A percentile compares a stretch with the other conserved stretches of the same genome.
These are phyloP conservation scores for Euzetes globulus DNA, from an alignment of 2,888 invertebrate species.

Conservation along the genomic window DNA sequence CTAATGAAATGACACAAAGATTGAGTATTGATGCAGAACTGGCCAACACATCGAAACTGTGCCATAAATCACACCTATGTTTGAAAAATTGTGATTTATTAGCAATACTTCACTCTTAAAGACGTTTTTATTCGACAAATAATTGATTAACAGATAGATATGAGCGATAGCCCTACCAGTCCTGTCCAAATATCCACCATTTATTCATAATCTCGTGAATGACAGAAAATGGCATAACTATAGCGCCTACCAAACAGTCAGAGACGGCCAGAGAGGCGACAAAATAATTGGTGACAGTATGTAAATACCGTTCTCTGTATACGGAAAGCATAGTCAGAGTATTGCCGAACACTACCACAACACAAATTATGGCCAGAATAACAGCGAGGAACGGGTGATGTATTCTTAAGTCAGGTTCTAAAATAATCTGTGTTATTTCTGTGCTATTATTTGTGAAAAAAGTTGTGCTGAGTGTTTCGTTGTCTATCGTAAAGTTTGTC, in stretches of 20 bases:
- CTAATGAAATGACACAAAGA: slow-evolving; percentile 90
- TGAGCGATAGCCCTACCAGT: slow-evolving; percentile 55
- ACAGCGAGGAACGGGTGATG: slow-evolving; percentile 53
- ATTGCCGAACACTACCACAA: slow-evolving; percentile 91
- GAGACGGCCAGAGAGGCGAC: slow-evolving; percentile 94
- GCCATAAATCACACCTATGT: slow-evolving; percentile 78
- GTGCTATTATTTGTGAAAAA: background rate
- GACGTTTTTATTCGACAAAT: background rate
- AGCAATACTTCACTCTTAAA: background rate
- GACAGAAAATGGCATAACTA: slow-evolving; percentile 96
- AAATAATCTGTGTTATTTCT: slow-evolving; percentile 16
- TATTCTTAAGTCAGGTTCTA: slow-evolving; percentile 31
- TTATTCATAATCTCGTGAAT: slow-evolving; percentile 64
- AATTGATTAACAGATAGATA: background rate
- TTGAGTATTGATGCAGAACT: slow-evolving; percentile 96
- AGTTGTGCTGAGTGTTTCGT: background rate
- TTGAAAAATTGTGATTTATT: background rate
- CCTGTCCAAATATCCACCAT: slow-evolving; percentile 81
- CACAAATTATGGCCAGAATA: slow-evolving; percentile 73
- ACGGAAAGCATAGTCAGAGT: slow-evolving; percentile 88
- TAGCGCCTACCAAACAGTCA: slow-evolving; percentile 87
- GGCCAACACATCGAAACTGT: slow-evolving; percentile 90
- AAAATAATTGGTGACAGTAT: slow-evolving; percentile 95
- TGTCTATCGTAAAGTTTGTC: background rate
- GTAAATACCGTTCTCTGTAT: slow-evolving; percentile 79